These are phyloP conservation scores for Vesta saturnalis DNA, from an alignment of 2,888 invertebrate species.

Conservation along the genomic window DNA sequence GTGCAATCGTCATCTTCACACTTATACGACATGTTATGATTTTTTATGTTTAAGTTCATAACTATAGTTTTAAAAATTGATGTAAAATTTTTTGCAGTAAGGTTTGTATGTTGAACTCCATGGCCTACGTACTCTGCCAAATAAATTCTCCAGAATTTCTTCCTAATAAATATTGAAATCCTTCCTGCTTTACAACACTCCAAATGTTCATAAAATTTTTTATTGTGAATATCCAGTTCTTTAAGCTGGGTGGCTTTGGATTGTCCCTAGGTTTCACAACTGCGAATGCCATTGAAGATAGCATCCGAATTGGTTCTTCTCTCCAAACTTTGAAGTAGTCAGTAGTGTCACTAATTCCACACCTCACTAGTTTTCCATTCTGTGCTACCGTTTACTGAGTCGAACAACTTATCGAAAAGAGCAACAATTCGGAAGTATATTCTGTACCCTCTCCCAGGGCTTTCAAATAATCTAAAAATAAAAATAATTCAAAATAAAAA, in stretches of 20 bases:
- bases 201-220: constrained; percentile 15
- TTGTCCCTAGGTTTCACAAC: not conserved
- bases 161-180: constrained; percentile 14
- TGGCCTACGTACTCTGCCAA: constrained; percentile 9
- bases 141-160: constrained; percentile 8
- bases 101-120: constrained; percentile 10
- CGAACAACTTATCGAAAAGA: constrained; percentile 21
- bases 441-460: constrained; percentile 2
- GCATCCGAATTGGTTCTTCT: constrained; percentile 6
- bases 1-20: constrained; percentile 1
- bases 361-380: constrained; percentile 10
- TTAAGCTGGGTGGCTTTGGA: constrained; percentile 12
- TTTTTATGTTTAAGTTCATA: constrained; percentile 6
- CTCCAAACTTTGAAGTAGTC: constrained; percentile 7
- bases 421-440: constrained; percentile 19
- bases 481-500: not conserved
- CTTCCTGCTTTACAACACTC: constrained; percentile 9
- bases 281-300: constrained; percentile 11
- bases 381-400: constrained; percentile 17
- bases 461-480: constrained; percentile 9
- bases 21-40: constrained; percentile 3
- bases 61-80: constrained; percentile 9
- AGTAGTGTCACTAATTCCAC: constrained; percentile 7
- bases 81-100: constrained; percentile 2
- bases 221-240: constrained; percentile 18